Conservation (phyloP, 2,113 vertebrate species). For the Upupa epops region DNA sequence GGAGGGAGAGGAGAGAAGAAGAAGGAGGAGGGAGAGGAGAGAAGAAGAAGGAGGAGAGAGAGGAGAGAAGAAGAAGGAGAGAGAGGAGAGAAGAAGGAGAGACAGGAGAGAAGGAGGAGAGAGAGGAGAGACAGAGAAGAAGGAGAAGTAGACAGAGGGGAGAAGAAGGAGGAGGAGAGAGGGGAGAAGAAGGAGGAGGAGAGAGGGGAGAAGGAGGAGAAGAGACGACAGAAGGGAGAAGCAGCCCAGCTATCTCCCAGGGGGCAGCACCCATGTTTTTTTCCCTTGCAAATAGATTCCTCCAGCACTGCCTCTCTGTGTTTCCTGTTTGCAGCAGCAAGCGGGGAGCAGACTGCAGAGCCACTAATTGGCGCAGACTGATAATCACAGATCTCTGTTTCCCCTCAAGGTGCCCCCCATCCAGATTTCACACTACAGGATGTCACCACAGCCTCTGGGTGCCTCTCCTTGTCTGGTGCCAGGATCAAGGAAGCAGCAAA, state of each 20-base stretch:
- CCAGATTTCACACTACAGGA: neutral
- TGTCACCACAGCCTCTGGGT: no score
- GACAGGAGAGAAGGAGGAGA: no score
- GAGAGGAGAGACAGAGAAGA: no score
- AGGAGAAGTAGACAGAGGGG: no score
- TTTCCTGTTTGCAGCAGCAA: neutral
- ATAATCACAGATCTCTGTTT: neutral
- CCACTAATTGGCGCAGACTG: neutral
- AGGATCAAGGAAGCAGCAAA: neutral
- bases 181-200: no score
- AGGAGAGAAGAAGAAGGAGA: neutral
- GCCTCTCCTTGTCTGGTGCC: neutral
- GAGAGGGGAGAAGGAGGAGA: neutral
- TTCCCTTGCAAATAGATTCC: neutral
- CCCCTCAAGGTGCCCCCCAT: neutral
- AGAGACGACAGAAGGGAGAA: neutral
- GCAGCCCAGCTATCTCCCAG: neutral
- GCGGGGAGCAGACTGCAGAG: neutral
- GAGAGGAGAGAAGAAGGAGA: neutral
- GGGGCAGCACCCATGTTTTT: neutral
- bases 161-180: no score
- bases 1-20: no score
- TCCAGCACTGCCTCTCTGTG: neutral
- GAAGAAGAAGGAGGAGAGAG: fast-evolving
- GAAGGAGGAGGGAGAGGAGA: neutral